Conservation (phyloP, 2,888 invertebrate species). For the Camptogramma bilineatum region DNA sequence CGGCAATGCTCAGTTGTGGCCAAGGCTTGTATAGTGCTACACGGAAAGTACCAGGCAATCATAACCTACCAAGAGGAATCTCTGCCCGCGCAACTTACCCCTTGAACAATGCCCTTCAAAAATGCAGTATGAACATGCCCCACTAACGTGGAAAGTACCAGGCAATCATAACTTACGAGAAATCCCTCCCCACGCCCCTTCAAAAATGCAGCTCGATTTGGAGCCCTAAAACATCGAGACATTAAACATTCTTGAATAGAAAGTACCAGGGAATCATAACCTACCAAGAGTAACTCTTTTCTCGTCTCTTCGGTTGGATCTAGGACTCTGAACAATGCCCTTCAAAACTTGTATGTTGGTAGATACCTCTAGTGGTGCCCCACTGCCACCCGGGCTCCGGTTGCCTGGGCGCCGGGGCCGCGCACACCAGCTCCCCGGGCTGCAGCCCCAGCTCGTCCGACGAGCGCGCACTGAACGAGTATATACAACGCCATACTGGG, state of each 20-base stretch:
- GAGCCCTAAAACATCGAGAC: not conserved
- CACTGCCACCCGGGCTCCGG: slow-evolving; percentile 99
- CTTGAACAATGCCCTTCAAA: not conserved
- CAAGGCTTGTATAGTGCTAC: not conserved
- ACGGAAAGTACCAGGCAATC: no score
- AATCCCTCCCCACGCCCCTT: not conserved
- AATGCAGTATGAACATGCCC: not conserved
- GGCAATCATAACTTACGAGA: slow-evolving; percentile 11
- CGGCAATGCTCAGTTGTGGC: no score
- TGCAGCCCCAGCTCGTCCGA: slow-evolving; percentile 96
- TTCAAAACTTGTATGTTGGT: not conserved
- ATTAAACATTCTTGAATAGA: not conserved
- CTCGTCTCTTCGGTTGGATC: not conserved
- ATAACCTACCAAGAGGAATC: no score
- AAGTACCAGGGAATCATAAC: slow-evolving; percentile 12
- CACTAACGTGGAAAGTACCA: not conserved
- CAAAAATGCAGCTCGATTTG: not conserved
- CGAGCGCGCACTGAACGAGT: slow-evolving; percentile 96
- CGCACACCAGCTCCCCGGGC: slow-evolving; percentile 96
- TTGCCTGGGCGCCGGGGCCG: slow-evolving; percentile 88
- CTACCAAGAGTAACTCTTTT: not conserved
- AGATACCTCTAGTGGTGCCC: slow-evolving; percentile 91
- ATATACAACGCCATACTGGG: slow-evolving; percentile 93
- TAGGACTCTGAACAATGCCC: not conserved
- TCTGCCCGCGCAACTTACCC: no score